Evolutionary conservation across 2,797 vertebrate species (phyloP).

Genomic region (Enteromius thamalakanensis): DNA sequence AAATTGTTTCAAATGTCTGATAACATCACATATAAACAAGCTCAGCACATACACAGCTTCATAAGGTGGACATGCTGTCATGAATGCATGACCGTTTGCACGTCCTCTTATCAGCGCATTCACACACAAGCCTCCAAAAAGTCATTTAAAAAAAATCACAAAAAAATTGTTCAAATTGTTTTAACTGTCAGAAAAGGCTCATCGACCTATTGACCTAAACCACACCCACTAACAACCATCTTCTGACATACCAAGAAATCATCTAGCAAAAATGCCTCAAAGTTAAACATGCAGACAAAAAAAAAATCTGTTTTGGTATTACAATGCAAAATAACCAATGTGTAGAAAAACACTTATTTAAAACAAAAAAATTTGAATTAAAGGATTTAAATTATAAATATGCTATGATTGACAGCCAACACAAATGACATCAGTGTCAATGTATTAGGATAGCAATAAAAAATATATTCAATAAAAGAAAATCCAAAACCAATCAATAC

Average conservation of each 20-base stretch:
- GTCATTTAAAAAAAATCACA: neutral
- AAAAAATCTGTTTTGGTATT: neutral
- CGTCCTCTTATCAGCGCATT: neutral
- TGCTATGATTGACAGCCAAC: constrained; percentile 21
- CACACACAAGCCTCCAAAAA: neutral
- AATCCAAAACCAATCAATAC: neutral
- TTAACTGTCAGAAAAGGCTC: neutral
- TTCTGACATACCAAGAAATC: constrained; percentile 16
- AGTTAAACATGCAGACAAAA: neutral
- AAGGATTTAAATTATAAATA: neutral
- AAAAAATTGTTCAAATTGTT: neutral
- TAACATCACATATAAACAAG: constrained; percentile 11
- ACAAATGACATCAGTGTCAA: neutral
- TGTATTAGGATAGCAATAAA: neutral
- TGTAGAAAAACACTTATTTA: neutral
- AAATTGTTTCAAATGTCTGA: neutral
- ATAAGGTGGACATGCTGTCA: constrained; percentile 3
- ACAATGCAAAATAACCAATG: neutral
- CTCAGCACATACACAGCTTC: neutral
- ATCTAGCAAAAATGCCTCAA: neutral
- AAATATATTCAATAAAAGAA: neutral
- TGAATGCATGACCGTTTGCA: constrained; percentile 7
- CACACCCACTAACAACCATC: constrained; percentile 41
- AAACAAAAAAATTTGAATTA: neutral
- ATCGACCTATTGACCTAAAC: constrained; percentile 34